Evolutionary conservation across 2,113 vertebrate species (phyloP).

Genomic region (Lophius piscatorius): DNA sequence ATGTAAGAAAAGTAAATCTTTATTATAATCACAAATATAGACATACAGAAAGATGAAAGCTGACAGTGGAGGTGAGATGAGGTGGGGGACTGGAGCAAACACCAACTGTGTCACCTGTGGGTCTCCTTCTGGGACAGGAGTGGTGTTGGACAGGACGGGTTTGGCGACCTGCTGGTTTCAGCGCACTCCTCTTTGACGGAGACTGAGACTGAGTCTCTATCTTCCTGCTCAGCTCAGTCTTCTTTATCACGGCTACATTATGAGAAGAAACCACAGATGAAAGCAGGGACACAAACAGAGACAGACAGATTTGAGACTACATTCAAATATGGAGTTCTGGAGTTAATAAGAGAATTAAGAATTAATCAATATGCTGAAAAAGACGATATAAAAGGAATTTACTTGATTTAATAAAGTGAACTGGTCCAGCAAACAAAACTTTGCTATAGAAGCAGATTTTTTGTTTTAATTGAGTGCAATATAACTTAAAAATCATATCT

Average conservation of each 20-base stretch:
- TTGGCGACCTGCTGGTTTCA: conserved; percentile 93
- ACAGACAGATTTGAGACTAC: conserved; percentile 3
- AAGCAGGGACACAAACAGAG: conserved; percentile 17
- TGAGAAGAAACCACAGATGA: conserved; percentile 33
- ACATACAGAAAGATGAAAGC: neutral
- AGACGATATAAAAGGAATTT: too few species aligned
- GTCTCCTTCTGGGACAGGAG: conserved; percentile 95
- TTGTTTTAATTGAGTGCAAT: too few species aligned
- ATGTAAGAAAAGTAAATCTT: too few species aligned
- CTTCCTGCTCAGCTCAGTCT: conserved; percentile 97
- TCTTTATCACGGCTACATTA: conserved; percentile 92
- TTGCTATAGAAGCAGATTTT: too few species aligned
- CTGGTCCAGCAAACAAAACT: too few species aligned
- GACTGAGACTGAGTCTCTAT: conserved; percentile 93
- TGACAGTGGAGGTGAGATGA: conserved; percentile 45
- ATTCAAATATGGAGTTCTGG: neutral
- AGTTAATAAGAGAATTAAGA: too few species aligned
- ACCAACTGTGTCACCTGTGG: conserved; percentile 90
- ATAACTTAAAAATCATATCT: too few species aligned
- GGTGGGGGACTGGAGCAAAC: conserved; percentile 49
- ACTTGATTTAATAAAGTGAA: too few species aligned
- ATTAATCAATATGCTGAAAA: too few species aligned
- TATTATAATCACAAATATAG: too few species aligned
- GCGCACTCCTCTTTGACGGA: conserved; percentile 93
- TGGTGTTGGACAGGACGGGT: conserved; percentile 94